Evolutionary conservation across 2,113 vertebrate genomes (phyloP), one percentile per base, ranked within the genome.

Genomic region (Fregata magnificens): DNA sequence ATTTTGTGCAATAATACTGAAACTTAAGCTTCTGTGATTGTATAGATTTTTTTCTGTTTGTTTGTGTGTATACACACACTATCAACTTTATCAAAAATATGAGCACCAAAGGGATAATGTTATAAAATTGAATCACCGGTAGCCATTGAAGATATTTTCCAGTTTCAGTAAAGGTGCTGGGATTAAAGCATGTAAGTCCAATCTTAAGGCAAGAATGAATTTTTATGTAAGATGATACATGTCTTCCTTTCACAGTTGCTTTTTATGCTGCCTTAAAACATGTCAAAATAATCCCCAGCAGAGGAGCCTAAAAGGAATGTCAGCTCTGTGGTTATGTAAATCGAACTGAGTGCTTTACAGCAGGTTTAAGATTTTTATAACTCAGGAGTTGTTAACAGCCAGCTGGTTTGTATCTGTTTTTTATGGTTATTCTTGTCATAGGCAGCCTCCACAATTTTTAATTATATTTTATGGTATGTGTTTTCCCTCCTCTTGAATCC

Each of bases 321-420:
- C 98, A 98, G 97, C 97, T 98, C 96, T 98, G 98, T 98, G 98
- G 98, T 98, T 99, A 99, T 98, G 98, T 98, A 99, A 98, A 99
- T 98, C 88, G 98, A 98, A 98, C 97, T 97, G 98, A 98, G 98
- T 98, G 97, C 98, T 98, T 98, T 99, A 98, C 98, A 98, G 98
- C 98, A 98, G 98, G 98, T 98, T 98, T 98, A 98, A 99, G 98
- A 98, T 98, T 98, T 99, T 99, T 99, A 99, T 99, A 98, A 98
- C 98, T 98, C 98, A 98, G 97, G 98, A 98, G 98, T 98, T 99
- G 98, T 99, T 99, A 98, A 98, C 98, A 98, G 98, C 98, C 98
- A 99, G 98, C 98, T 99, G 98, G 98, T 98, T 99, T 98, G 98
- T 98, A 98, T 98, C 98, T 98, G 98, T 97, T 98, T 99, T 99